Evolutionary conservation across 2,888 invertebrate genomes (phyloP).

Genomic region (Troides aeacus): DNA sequence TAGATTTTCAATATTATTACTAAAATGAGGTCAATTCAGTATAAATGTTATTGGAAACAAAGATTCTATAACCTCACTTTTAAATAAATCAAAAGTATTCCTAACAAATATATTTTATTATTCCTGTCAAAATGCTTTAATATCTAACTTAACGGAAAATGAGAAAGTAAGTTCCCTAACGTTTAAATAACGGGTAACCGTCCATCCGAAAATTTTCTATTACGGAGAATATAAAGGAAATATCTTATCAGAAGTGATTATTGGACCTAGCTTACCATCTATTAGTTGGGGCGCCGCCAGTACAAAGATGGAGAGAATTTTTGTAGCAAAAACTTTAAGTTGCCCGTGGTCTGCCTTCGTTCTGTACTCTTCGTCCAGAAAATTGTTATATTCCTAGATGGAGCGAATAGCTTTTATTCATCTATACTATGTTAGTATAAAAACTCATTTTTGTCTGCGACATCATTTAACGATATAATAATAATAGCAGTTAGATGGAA

Average conservation of each 20-base stretch:
- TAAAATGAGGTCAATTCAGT: too few relatives aligned
- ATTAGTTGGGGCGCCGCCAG: conserved; percentile 29
- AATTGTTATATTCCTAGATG: conserved; percentile 13
- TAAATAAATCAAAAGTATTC: too few relatives aligned
- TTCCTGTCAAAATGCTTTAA: not conserved
- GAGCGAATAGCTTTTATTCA: conserved; percentile 16
- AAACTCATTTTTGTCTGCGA: conserved; percentile 3
- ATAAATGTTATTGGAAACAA: too few relatives aligned
- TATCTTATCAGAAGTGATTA: conserved; percentile 71
- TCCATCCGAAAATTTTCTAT: conserved; percentile 73
- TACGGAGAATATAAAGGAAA: conserved; percentile 70
- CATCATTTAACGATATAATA: not conserved
- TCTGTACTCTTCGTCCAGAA: conserved; percentile 16
- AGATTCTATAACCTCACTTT: too few relatives aligned
- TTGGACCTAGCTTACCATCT: conserved; percentile 65
- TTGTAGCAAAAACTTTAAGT: conserved; percentile 20
- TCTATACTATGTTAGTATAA: conserved; percentile 12
- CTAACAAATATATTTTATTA: not conserved
- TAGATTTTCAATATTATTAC: too few relatives aligned
- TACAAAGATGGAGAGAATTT: conserved; percentile 14
- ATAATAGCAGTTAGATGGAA: not conserved
- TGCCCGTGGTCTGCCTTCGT: conserved; percentile 6
- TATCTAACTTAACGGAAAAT: not conserved
- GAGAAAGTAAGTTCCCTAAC: conserved; percentile 39
- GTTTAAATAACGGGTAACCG: conserved; percentile 62